Evolutionary conservation across 1,140 invertebrate species (phyloP).

Genomic region (Cephus cinctus): DNA sequence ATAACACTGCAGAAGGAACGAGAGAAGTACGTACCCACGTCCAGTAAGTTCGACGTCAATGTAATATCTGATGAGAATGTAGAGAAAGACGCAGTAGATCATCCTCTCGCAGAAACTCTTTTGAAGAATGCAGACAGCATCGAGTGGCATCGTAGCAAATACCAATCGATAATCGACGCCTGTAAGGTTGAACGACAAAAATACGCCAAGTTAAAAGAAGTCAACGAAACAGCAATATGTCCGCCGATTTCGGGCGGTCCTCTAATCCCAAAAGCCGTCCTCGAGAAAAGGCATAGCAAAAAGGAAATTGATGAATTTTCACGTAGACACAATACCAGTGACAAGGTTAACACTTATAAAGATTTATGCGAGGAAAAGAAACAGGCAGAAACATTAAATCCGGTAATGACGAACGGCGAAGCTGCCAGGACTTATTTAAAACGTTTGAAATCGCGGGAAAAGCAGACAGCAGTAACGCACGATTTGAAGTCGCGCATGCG

Average conservation of each 20-base stretch:
- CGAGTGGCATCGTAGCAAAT: constrained; percentile 58
- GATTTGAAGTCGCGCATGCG: constrained; percentile 36
- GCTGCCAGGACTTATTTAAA: constrained; percentile 32
- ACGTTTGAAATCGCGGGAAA: constrained; percentile 32
- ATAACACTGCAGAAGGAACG: constrained; percentile 55
- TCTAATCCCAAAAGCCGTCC: too few relatives aligned
- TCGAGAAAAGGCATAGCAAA: too few relatives aligned
- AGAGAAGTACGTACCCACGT: constrained; percentile 44
- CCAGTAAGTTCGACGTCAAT: constrained; percentile 45
- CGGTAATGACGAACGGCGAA: constrained; percentile 25
- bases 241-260: too few relatives aligned
- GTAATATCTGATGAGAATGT: constrained; percentile 34
- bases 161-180: constrained; percentile 44
- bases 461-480: constrained; percentile 18
- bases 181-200: constrained; percentile 36
- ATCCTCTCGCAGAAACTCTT: constrained; percentile 47
- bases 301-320: constrained; percentile 21
- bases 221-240: too few relatives aligned
- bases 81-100: constrained; percentile 35
- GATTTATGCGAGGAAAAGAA: constrained; percentile 45
- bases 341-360: constrained; percentile 15
- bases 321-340: constrained; percentile 15
- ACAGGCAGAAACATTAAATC: constrained; percentile 22
- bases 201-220: constrained; percentile 42
- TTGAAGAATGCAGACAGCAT: constrained; percentile 52